Evolutionary conservation across 2,113 vertebrate species (phyloP), one percentile per base, ranked within the genome.

Genomic region (Galeopterus variegatus): DNA sequence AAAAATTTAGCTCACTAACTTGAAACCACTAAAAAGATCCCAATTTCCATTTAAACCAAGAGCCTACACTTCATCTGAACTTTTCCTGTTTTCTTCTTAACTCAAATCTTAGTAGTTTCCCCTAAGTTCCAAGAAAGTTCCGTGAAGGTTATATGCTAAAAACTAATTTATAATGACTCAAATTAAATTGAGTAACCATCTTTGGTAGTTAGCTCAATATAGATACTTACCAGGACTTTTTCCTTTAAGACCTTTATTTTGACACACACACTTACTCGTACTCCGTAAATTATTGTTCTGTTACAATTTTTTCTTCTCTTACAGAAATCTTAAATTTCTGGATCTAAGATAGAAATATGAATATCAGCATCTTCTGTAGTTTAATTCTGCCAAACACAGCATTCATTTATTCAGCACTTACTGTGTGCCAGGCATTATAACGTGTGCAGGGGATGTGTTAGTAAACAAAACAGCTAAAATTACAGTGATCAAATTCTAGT

Each of bases 41-140:
- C 24, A 41, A 91, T n/a, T 97, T 93, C 72, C 41, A 41, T 48
- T 81, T 72, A 91, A 81, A 64, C n/a, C 26, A 90, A 83, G 36
- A 90, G 26, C 26, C 65, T 77, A 69, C 1, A 54, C 5, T 52
- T 87, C 69, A 3, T 81, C 58, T 91, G 23, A 89, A 60, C 45
- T 90, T 92, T 77, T 12, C n/a, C 36, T 58, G 24, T 86, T 85
- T 75, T 62, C 60, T 26, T 96, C 88, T 96, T 96, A 33, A 65
- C 89, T 95, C 62, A 87, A 60, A 75, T 95, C 65, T 82, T 96
- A 21, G 12, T 72, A 90, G 24, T 77, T 94, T 87, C 84, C 18
- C 33, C 70, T 67, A 79, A n/a, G 88, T 94, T 88, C 48, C 45
- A 92, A 45, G 85, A 36, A 90, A 73, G 18, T 73, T 92, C 60